These are phyloP conservation scores for Entomobrya multifasciata DNA, from an alignment of 2,888 invertebrate genomes.

Conservation along the genomic window DNA sequence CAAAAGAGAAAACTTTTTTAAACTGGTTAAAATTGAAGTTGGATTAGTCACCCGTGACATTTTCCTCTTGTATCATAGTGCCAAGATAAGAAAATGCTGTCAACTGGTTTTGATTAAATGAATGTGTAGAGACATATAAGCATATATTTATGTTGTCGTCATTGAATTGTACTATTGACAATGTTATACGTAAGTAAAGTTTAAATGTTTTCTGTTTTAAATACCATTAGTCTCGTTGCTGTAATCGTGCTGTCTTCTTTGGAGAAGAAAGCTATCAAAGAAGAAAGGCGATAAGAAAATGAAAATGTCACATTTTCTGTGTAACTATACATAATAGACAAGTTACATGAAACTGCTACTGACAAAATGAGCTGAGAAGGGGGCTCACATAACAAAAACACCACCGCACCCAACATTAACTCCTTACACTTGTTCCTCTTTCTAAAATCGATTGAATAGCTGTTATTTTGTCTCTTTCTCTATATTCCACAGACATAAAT, in stretches of 20 bases:
- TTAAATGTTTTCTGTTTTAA: conserved; percentile 2
- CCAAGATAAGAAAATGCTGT: conserved; percentile 24
- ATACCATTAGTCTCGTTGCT: neutral
- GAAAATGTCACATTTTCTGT: conserved; percentile 40
- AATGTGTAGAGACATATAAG: neutral
- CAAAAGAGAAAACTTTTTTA: neutral
- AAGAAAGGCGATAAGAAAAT: conserved; percentile 27
- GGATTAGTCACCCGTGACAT: conserved; percentile 48
- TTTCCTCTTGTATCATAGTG: neutral
- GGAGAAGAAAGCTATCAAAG: conserved; percentile 20
- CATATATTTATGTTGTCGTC: too few species aligned
- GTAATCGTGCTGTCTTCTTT: neutral
- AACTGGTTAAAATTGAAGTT: conserved; percentile 44
- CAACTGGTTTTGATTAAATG: conserved; percentile 1
- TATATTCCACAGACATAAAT: conserved; percentile 17
- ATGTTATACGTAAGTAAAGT: neutral
- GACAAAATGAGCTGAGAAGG: neutral
- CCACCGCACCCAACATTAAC: conserved; percentile 57
- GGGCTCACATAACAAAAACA: neutral
- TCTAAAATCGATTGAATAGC: conserved; percentile 61
- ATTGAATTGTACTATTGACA: neutral
- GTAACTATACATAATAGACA: conserved; percentile 11
- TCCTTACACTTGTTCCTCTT: conserved; percentile 39
- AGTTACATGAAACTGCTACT: neutral
- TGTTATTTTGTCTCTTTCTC: neutral